These are phyloP conservation scores for Apamea sordens DNA, from an alignment of 2,888 invertebrate species.

Conservation along the genomic window DNA sequence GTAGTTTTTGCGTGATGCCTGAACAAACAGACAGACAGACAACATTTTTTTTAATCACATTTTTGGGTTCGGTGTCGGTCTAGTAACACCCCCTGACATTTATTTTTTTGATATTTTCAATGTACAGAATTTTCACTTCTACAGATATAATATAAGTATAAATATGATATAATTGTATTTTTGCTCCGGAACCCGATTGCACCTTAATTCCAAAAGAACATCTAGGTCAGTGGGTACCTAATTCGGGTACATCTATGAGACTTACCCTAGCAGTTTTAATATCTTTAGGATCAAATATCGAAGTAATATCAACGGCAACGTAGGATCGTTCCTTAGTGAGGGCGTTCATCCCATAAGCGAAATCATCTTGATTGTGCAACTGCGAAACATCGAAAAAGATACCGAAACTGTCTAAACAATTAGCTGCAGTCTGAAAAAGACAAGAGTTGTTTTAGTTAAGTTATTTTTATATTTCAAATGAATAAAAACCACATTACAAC, in stretches of 20 bases:
- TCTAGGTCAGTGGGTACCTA: background rate
- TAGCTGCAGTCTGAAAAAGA: slow-evolving; percentile 31
- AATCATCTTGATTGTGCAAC: no score
- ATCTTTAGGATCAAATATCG: slow-evolving; percentile 67
- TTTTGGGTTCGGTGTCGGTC: no score
- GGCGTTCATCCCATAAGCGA: slow-evolving; percentile 51
- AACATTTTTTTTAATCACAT: no score
- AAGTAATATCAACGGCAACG: slow-evolving; percentile 67
- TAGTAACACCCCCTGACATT: rapidly evolving
- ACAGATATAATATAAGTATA: no score
- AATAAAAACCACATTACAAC: background rate
- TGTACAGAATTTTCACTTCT: rapidly evolving
- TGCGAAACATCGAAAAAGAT: no score
- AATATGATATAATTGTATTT: background rate
- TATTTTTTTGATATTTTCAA: rapidly evolving
- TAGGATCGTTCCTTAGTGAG: slow-evolving; percentile 65
- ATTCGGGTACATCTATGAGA: background rate
- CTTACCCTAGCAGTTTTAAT: slow-evolving; percentile 66
- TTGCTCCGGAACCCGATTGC: background rate
- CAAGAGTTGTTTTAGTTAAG: background rate
- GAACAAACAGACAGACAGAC: no score
- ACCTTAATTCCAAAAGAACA: background rate
- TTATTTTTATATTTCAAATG: background rate
- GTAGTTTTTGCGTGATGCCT: no score
- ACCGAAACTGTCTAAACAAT: no score